Percentiles rank a stretch among this genome's conserved stretches.
phyloP scores from a whole-genome alignment of 2,888 invertebrate species.

The Timandra comae region DNA sequence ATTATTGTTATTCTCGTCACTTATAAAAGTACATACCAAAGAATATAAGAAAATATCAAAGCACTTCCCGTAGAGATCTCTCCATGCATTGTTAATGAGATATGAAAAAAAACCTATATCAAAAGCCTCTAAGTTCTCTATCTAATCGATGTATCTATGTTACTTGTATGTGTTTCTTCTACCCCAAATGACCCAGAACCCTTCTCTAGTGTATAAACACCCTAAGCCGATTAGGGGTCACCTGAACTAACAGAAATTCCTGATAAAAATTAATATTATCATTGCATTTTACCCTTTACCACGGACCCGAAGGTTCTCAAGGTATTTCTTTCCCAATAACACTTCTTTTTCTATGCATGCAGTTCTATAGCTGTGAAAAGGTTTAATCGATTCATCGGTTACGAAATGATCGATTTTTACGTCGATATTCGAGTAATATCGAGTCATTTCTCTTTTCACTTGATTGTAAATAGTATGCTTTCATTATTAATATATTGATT shows the following conservation, averaged over 20 bases:
- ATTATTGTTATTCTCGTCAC: too few relatives aligned
- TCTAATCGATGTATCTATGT: slow-evolving; percentile 65
- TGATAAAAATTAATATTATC: slow-evolving; percentile 69
- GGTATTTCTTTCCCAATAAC: slow-evolving; percentile 75
- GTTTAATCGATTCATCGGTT: too few relatives aligned
- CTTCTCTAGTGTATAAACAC: slow-evolving; percentile 48
- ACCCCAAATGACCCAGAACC: slow-evolving; percentile 45
- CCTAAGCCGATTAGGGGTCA: slow-evolving; percentile 57
- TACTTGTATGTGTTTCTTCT: slow-evolving; percentile 60
- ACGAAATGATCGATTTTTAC: too few relatives aligned
- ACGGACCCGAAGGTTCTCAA: slow-evolving; percentile 78
- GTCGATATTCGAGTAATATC: too few relatives aligned
- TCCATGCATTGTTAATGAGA: slow-evolving; percentile 47
- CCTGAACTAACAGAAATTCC: slow-evolving; percentile 58
- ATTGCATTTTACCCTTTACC: slow-evolving; percentile 74
- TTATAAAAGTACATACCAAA: too few relatives aligned
- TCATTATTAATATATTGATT: slow-evolving; percentile 33
- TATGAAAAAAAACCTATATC: slow-evolving; percentile 32
- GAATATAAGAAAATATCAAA: too few relatives aligned
- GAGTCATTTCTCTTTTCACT: slow-evolving; percentile 43
- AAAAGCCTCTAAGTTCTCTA: slow-evolving; percentile 47
- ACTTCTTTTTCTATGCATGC: slow-evolving; percentile 70
- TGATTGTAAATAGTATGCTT: slow-evolving; percentile 49
- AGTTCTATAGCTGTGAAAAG: too few relatives aligned
- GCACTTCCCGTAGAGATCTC: too few relatives aligned